Evolutionary conservation across 2,113 vertebrate species (phyloP).

Genomic region (cattle (Bos taurus)): ARS-UCD2.0 NC_037330.1:85850001-85850500

Average conservation of each 20-base stretch:
- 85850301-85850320: neutral
- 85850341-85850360: neutral
- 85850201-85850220: neutral
- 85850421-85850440: neutral
- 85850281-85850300: neutral
- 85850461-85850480: neutral
- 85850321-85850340: neutral
- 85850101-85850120: neutral
- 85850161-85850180: neutral
- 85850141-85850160: neutral
- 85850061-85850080: neutral
- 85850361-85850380: neutral
- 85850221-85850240: neutral
- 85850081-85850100: neutral
- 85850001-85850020: neutral
- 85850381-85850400: neutral
- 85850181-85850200: neutral
- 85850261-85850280: neutral
- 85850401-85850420: neutral
- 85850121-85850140: neutral
- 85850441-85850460: neutral
- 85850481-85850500: neutral
- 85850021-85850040: neutral
- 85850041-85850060: neutral
- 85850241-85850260: neutral